Evolutionary conservation across 2,888 invertebrate genomes (phyloP).

Genomic region (Rhamphomyia laevipes): DNA sequence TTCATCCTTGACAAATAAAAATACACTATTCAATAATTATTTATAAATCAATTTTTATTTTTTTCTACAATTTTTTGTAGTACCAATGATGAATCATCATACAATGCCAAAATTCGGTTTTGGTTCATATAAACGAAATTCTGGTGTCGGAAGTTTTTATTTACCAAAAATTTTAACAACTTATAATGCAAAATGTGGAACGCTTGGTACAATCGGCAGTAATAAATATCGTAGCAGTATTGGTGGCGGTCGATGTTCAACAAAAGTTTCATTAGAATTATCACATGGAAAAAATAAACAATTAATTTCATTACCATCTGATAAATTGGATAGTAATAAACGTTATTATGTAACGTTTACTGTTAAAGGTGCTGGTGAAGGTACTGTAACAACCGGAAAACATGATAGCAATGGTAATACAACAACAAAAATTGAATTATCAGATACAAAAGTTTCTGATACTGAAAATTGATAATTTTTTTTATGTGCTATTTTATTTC

Average conservation of each 20-base stretch:
- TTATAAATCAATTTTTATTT: not conserved
- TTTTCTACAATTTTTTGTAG: constrained; percentile 38
- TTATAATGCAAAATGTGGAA: constrained; percentile 18
- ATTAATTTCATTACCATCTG: constrained; percentile 76
- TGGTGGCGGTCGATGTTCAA: constrained; percentile 24
- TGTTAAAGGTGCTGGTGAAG: constrained; percentile 51
- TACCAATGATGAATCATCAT: constrained; percentile 68
- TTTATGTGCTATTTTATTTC: not conserved
- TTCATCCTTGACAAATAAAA: no score
- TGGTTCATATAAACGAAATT: constrained; percentile 42
- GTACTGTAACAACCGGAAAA: constrained; percentile 15
- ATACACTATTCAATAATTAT: not conserved
- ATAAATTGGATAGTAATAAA: constrained; percentile 76
- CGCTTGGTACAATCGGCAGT: not conserved
- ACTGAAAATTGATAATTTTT: constrained; percentile 10
- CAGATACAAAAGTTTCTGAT: constrained; percentile 10
- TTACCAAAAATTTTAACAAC: constrained; percentile 51
- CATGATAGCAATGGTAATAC: constrained; percentile 1
- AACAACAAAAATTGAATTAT: constrained; percentile 6
- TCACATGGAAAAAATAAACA: constrained; percentile 76
- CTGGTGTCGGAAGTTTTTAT: constrained; percentile 39
- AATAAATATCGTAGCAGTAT: not conserved
- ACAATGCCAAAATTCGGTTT: constrained; percentile 62
- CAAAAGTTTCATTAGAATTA: constrained; percentile 63
- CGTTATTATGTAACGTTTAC: constrained; percentile 88